Evolutionary conservation across 2,113 vertebrate species (phyloP), one percentile per base, ranked within the genome.

Genomic region (Blennius ocellaris): DNA sequence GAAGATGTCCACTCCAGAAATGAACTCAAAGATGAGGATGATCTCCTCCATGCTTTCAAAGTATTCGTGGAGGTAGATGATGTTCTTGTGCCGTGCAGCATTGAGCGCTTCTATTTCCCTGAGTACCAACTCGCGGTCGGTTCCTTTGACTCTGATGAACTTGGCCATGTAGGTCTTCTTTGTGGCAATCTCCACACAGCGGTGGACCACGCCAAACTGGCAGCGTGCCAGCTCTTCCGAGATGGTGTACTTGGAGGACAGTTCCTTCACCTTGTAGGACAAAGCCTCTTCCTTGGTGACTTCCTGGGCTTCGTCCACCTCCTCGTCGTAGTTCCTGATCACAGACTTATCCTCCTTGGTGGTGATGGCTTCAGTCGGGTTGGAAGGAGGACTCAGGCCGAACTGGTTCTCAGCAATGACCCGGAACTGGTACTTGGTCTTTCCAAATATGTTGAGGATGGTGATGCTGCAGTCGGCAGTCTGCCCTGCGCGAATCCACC

Each of bases 1-100:
- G 86, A 99, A 99, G 81, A 99, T 99, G 81, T 99, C 98, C 62
- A 95, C 93, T 53, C 98, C 98, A 47, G 98, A 98, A 80, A 99
- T 94, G 80, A 99, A 99, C 85, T 99, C 98, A 91, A 96, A 99
- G 81, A 99, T 97, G 90, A 99, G 94, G 78, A 99, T 92, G 15
- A 98, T 86, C 92, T 99, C 98, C 87, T 99, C 97, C 91, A 99
- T 94, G 87, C 97, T 99, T 84, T 99, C 97, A 94, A 98, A 99
- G 60, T 96, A 97, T 91, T 99, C 96, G 57, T 99, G 95, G 58
- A 99, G 94, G 74, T 97, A 95, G 67, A 99, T 83, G 45, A 99
- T 81, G 72, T 97, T 99, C 88, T 50, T 93, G 85, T 99, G 97
- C 58, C 96, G 95, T 81, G 95, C 94, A 37, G 96, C 71, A 49